These are phyloP conservation scores for Fistularia commersonii DNA, from an alignment of 2,797 vertebrate species.

Conservation along the genomic window DNA sequence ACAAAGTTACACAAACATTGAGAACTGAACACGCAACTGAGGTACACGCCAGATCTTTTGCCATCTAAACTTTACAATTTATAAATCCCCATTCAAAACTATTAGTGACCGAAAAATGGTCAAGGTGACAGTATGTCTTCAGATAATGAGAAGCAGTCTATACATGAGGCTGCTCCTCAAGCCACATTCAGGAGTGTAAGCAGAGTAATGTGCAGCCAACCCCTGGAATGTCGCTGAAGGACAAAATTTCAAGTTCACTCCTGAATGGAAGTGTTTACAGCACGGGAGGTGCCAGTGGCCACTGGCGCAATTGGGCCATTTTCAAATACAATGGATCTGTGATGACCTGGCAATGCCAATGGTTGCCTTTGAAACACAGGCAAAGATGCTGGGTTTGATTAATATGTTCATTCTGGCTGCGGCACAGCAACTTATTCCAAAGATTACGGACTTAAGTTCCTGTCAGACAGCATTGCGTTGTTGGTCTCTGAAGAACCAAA, in stretches of 20 bases:
- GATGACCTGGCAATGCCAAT: background rate
- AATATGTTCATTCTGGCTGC: background rate
- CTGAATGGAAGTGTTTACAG: constrained; percentile 3
- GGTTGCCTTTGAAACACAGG: background rate
- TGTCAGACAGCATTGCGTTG: background rate
- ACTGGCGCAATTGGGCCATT: background rate
- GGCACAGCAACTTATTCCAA: background rate
- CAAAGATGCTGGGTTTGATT: constrained; percentile 4
- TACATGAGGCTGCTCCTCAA: constrained; percentile 1
- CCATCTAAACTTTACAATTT: background rate
- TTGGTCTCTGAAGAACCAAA: constrained; percentile 1
- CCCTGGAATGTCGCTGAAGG: background rate
- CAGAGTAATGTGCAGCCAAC: background rate
- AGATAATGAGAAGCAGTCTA: constrained; percentile 21
- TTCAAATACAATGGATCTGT: constrained; percentile 1
- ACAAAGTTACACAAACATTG: background rate
- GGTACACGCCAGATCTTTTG: background rate
- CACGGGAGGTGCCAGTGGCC: constrained; percentile 6
- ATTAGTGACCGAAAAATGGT: background rate
- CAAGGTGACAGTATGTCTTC: constrained; percentile 19
- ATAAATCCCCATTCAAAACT: background rate
- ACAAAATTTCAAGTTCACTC: background rate
- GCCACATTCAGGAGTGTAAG: background rate
- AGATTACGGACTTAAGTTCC: background rate
- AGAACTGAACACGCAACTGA: background rate